phyloP scores from a whole-genome alignment of 2,113 vertebrate species.

The Phoxinus phoxinus region DNA sequence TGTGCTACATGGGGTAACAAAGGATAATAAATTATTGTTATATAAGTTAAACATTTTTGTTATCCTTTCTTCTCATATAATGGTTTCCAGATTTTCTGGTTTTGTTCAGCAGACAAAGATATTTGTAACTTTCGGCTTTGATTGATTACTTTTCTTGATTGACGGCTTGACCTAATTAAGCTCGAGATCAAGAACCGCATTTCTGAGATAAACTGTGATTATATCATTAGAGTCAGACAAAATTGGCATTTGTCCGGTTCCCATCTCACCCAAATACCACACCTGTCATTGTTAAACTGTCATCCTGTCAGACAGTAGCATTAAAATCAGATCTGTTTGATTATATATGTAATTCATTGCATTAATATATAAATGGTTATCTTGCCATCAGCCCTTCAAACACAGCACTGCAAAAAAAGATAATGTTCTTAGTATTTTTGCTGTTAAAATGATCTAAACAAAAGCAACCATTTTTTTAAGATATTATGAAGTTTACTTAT shows the following conservation, averaged over 20 bases:
- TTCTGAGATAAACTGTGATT: slow-evolving; percentile 80
- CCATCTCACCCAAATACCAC: slow-evolving; percentile 84
- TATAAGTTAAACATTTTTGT: slow-evolving; percentile 6
- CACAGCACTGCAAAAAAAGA: not conserved
- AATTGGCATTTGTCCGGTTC: slow-evolving; percentile 83
- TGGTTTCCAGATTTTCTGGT: slow-evolving; percentile 71
- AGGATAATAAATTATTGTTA: slow-evolving; percentile 80
- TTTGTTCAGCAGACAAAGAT: not conserved
- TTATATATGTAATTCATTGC: slow-evolving; percentile 57
- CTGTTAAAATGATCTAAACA: not conserved
- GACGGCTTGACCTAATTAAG: slow-evolving; percentile 78
- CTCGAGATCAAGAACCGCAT: slow-evolving; percentile 73
- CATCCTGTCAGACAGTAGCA: slow-evolving; percentile 72
- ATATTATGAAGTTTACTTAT: not conserved
- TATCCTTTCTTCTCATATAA: not conserved
- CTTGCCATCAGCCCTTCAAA: not conserved
- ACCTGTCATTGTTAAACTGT: slow-evolving; percentile 85
- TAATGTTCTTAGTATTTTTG: not conserved
- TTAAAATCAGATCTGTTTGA: slow-evolving; percentile 69
- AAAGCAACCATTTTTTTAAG: not conserved
- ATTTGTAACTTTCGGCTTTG: not conserved
- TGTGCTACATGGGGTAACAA: slow-evolving; percentile 76
- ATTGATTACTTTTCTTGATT: slow-evolving; percentile 55
- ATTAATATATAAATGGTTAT: not conserved
- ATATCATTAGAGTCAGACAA: slow-evolving; percentile 80